Percentiles rank a stretch among this genome's conserved stretches.
phyloP scores from a whole-genome alignment of 2,797 vertebrate genomes.

The Phoeniculus purpureus region DNA sequence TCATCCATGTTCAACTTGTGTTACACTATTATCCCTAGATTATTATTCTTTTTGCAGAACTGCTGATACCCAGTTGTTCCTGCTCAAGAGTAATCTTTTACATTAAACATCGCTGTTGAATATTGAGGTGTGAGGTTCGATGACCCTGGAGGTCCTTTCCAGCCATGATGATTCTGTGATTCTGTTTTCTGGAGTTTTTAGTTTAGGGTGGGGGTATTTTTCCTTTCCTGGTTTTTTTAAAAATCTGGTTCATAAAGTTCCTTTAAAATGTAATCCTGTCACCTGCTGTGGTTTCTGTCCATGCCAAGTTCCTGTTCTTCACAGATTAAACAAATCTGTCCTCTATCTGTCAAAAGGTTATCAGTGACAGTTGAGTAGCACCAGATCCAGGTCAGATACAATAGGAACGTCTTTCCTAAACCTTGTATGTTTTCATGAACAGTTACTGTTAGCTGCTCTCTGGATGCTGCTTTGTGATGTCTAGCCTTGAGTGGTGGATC shows the following conservation, averaged over 20 bases:
- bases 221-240: neutral
- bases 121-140: accelerated
- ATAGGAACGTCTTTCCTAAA: neutral
- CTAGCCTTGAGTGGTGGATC: neutral
- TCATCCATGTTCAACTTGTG: neutral
- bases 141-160: too few relatives aligned
- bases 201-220: neutral
- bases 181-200: neutral
- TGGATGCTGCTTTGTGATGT: neutral
- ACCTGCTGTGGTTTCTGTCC: neutral
- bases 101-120: neutral
- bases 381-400: neutral
- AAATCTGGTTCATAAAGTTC: neutral
- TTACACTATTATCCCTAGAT: neutral
- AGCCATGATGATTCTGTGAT: too few relatives aligned
- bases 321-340: neutral
- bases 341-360: neutral
- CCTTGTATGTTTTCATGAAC: neutral
- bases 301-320: neutral
- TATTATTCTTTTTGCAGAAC: neutral
- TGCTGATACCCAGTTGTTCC: neutral
- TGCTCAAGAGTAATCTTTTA: neutral
- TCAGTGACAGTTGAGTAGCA: neutral
- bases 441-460: neutral
- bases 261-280: neutral